Conservation (phyloP, 2,113 vertebrate species). For the Anolis sagrei region DNA sequence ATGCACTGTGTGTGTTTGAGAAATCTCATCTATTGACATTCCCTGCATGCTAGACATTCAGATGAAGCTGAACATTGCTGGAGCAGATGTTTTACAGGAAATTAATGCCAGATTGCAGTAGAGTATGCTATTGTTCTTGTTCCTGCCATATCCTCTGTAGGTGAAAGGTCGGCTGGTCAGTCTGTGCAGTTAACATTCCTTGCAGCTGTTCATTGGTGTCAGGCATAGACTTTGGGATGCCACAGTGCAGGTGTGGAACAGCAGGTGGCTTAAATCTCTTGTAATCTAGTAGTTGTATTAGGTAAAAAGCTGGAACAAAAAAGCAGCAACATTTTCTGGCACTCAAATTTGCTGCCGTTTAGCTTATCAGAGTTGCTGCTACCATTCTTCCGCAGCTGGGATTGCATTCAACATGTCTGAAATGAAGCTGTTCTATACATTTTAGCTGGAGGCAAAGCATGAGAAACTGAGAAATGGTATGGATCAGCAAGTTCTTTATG, state of each 20-base stretch:
- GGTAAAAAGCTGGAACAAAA: background rate
- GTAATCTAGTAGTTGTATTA: background rate
- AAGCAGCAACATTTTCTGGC: background rate
- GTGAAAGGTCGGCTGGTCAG: background rate
- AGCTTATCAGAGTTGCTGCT: background rate
- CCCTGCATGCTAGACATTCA: background rate
- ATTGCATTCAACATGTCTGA: background rate
- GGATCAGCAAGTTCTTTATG: conserved; percentile 91
- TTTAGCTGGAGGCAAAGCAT: conserved; percentile 90
- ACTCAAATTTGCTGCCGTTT: background rate
- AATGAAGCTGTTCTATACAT: conserved; percentile 49
- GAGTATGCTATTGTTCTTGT: conserved; percentile 5
- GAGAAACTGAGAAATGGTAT: conserved; percentile 90
- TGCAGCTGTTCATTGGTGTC: background rate
- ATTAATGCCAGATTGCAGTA: background rate
- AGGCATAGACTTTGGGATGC: background rate
- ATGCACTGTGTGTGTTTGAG: background rate
- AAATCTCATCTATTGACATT: background rate
- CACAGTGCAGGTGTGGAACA: background rate
- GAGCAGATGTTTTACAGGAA: conserved; percentile 1
- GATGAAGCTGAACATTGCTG: background rate
- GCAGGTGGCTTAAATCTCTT: background rate
- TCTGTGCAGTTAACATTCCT: background rate
- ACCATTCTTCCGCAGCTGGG: background rate
- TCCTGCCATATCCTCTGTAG: background rate